phyloP scores from a whole-genome alignment of 2,113 vertebrate species.

The Stictonetta naevosa region DNA sequence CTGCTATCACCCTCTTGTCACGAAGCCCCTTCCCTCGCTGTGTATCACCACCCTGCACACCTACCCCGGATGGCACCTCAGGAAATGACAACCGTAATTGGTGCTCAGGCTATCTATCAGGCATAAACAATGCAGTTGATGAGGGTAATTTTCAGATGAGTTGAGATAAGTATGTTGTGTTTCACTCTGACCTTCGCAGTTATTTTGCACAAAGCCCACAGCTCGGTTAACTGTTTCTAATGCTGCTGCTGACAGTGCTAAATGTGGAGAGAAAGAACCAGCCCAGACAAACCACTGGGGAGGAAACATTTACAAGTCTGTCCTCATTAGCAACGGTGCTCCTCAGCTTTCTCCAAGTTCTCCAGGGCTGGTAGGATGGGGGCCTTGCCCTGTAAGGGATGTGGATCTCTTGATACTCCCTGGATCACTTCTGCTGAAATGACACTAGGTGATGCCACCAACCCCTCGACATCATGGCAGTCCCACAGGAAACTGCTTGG shows the following conservation, averaged over 20 bases:
- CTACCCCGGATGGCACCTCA: neutral
- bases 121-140: neutral
- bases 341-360: neutral
- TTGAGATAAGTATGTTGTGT: neutral
- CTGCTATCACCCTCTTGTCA: neutral
- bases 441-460: accelerated
- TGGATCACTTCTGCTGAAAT: neutral
- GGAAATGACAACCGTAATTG: neutral
- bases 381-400: neutral
- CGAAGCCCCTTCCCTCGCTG: neutral
- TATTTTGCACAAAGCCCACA: neutral
- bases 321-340: neutral
- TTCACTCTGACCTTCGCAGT: neutral
- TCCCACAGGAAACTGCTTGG: neutral
- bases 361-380: accelerated
- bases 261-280: neutral
- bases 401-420: neutral
- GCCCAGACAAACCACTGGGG: neutral
- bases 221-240: neutral
- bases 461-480: neutral
- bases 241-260: neutral
- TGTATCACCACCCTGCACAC: neutral
- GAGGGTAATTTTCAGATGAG: constrained; percentile 31
- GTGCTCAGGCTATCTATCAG: neutral
- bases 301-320: neutral